Evolutionary conservation across 2,113 vertebrate species (phyloP).

Genomic region (Pyxicephalus adspersus): DNA sequence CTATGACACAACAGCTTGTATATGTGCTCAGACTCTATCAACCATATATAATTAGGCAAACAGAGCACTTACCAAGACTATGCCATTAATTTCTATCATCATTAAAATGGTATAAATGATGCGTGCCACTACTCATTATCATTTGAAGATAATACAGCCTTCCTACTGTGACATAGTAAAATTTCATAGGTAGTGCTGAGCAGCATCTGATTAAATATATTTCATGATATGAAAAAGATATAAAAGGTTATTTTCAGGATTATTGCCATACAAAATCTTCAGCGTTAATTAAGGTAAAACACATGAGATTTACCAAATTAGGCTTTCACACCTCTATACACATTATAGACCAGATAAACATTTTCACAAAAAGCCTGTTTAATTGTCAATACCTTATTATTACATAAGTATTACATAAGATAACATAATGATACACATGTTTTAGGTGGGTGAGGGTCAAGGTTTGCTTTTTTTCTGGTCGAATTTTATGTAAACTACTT

Average conservation of each 20-base stretch:
- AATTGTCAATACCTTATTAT: too few relatives aligned
- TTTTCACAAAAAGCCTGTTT: too few relatives aligned
- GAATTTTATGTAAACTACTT: too few relatives aligned
- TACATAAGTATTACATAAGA: too few relatives aligned
- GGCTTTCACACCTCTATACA: too few relatives aligned
- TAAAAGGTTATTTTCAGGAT: too few relatives aligned
- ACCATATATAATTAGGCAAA: constrained; percentile 48
- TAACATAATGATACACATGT: too few relatives aligned
- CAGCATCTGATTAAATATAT: constrained; percentile 24
- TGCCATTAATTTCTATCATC: constrained; percentile 39
- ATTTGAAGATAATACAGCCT: constrained; percentile 41
- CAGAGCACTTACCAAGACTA: constrained; percentile 12
- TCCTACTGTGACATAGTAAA: constrained; percentile 37
- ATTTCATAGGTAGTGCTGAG: constrained; percentile 27
- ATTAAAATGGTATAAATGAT: constrained; percentile 46
- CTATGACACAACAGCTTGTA: constrained; percentile 35
- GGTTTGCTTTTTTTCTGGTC: too few relatives aligned
- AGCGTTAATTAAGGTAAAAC: background rate
- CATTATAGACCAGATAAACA: too few relatives aligned
- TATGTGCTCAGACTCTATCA: constrained; percentile 22
- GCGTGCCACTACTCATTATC: constrained; percentile 15
- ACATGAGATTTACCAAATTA: background rate
- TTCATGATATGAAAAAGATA: background rate
- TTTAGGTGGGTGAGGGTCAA: too few relatives aligned
- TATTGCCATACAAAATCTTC: background rate